A percentile compares a stretch with the other conserved stretches of the same genome.
Evolutionary conservation across 2,888 invertebrate species (phyloP).

Genomic region (Euphydryas editha): DNA sequence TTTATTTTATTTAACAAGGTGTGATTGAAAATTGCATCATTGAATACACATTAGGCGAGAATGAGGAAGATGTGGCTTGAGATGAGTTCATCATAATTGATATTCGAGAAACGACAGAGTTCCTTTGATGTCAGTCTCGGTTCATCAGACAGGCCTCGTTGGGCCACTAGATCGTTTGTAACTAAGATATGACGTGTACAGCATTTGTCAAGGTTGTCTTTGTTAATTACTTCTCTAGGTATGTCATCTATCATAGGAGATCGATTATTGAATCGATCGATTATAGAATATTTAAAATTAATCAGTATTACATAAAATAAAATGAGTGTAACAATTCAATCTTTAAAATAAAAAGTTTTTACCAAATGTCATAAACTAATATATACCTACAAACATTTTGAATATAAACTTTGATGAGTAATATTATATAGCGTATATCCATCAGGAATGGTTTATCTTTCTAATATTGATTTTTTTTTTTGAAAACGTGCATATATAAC

Average conservation of each 20-base stretch:
- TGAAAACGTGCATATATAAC: no score
- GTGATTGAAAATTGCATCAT: conserved; percentile 6
- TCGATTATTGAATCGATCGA: neutral
- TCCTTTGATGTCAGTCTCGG: conserved; percentile 30
- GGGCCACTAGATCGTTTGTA: neutral
- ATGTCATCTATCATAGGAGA: neutral
- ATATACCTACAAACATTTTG: no score
- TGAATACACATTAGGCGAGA: conserved; percentile 2
- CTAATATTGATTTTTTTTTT: no score
- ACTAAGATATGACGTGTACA: conserved; percentile 2
- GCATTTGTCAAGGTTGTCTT: neutral
- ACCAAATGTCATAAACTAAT: no score
- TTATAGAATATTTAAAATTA: no score
- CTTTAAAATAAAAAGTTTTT: no score
- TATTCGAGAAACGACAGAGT: conserved; percentile 23
- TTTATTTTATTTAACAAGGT: neutral
- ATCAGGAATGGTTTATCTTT: no score
- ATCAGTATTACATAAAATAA: no score
- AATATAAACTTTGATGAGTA: no score
- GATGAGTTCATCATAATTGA: conserved; percentile 13
- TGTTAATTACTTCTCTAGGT: neutral
- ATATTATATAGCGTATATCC: no score
- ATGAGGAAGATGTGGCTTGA: neutral
- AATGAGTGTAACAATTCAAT: no score
- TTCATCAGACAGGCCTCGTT: conserved; percentile 17